Evolutionary conservation across 2,888 invertebrate species (phyloP).

Genomic region (Dolomedes plantarius): DNA sequence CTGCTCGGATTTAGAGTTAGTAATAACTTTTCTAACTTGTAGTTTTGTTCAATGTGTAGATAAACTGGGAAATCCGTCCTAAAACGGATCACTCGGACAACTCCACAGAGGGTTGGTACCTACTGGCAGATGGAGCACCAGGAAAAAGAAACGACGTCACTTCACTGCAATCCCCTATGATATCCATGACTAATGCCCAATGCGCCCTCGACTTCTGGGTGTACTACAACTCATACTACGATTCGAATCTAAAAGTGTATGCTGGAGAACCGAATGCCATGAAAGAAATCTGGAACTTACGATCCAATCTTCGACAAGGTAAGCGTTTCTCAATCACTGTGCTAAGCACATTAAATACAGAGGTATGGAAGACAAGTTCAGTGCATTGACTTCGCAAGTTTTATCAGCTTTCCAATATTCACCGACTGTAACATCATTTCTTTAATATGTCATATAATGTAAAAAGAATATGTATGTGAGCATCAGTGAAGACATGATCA

Average conservation of each 20-base stretch:
- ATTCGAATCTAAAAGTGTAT: slow-evolving; percentile 3
- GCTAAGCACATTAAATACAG: no score
- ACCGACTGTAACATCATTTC: no score
- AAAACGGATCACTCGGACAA: slow-evolving; percentile 43
- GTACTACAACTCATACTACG: slow-evolving; percentile 21
- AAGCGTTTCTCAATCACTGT: no score
- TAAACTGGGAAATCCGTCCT: slow-evolving; percentile 44
- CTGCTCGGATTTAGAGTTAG: no score
- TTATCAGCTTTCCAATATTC: no score
- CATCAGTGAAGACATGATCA: no score
- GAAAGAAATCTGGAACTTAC: slow-evolving; percentile 29
- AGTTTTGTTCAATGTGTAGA: slow-evolving; percentile 14
- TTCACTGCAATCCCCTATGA: slow-evolving; percentile 39
- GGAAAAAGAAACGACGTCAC: slow-evolving; percentile 50
- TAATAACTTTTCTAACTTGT: no score
- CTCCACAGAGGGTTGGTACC: slow-evolving; percentile 61
- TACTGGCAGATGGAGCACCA: slow-evolving; percentile 52
- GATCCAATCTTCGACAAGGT: no score
- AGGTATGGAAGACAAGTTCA: no score
- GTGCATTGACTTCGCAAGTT: no score
- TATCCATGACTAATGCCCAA: slow-evolving; percentile 41
- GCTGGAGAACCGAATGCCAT: neutral
- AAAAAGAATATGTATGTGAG: no score
- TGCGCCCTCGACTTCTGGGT: slow-evolving; percentile 70
- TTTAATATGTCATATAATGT: no score